Evolutionary conservation across 2,888 invertebrate genomes (phyloP), one percentile per base, ranked within the genome.

Genomic region (Tribolium freemani): DNA sequence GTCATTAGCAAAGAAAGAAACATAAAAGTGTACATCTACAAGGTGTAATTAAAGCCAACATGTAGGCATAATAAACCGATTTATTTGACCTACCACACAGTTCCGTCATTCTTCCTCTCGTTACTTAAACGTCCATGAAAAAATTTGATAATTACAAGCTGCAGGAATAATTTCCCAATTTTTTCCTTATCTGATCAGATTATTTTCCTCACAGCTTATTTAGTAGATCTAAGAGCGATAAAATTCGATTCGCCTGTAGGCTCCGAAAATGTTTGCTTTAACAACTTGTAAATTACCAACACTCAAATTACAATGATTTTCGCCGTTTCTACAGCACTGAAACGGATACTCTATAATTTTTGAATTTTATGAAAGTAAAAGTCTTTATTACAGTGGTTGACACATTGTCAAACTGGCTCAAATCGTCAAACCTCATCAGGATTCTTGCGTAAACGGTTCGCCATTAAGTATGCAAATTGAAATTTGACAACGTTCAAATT

Each of bases 401-500:
- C 26, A 11, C 16, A 5, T 51, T 20, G 13, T 20, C 51, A n/a
- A 13, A 20, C 16, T 20, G 4, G 16, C 11, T 11, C n/a, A 48
- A n/a, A n/a, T n/a, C 48, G 48, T 48, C 48, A 13, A 10, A 13
- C 50, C 50, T 50, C 10, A 50, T 50, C 16, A 51, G 21, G 16
- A 51, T 51, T 51, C 51, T 51, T 51, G 51, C 51, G 51, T 20
- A 51, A 51, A 51, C 51, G 50, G 13, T 50, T 13, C 13, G 51
- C 51, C 21, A 21, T 21, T 21, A 51, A 51, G 16, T 51, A 51
- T 51, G 51, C 51, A 51, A 51, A 51, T 51, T 51, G 21, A 51
- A 51, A 51, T 20, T 51, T 51, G 51, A 51, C 51, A 51, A 20
- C 21, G 6, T 51, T 21, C 20, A 16, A 51, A 51, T 51, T 51